These are phyloP conservation scores for Eulemur rubriventer DNA, from an alignment of 2,797 vertebrate species.

Conservation along the genomic window DNA sequence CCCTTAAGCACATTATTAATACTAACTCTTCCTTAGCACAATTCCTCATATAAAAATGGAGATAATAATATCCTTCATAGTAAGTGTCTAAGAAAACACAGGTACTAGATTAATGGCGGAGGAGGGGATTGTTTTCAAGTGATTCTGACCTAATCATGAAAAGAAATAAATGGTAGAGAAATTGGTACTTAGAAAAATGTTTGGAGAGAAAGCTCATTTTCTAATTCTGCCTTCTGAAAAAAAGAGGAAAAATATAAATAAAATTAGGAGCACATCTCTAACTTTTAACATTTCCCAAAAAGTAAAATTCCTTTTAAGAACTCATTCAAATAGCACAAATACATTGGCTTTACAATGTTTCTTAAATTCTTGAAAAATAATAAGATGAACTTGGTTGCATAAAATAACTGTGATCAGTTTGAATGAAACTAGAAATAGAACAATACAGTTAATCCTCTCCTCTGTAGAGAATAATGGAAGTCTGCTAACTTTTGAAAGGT, in stretches of 20 bases:
- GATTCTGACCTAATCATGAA: neutral
- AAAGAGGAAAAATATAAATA: neutral
- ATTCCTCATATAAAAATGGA: neutral
- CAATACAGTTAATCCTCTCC: neutral
- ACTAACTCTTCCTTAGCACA: neutral
- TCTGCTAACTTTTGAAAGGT: slow-evolving; percentile 25
- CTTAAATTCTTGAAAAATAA: slow-evolving; percentile 28
- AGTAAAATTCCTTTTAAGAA: slow-evolving; percentile 27
- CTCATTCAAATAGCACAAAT: neutral
- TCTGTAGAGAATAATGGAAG: neutral
- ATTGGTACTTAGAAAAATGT: neutral
- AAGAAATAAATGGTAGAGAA: neutral
- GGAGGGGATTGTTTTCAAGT: neutral
- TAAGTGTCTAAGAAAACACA: neutral
- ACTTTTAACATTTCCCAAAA: neutral
- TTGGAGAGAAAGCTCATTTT: neutral
- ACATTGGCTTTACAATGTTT: neutral
- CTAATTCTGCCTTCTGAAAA: neutral
- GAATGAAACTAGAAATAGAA: slow-evolving; percentile 59
- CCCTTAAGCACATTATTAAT: neutral
- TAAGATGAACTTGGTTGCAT: slow-evolving; percentile 11
- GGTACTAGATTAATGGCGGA: neutral
- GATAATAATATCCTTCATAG: neutral
- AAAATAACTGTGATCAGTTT: slow-evolving; percentile 34
- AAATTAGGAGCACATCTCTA: neutral